A percentile compares a stretch with the other conserved stretches of the same genome.
phyloP scores from a whole-genome alignment of 2,113 vertebrate genomes.

The Tor tambroides region DNA sequence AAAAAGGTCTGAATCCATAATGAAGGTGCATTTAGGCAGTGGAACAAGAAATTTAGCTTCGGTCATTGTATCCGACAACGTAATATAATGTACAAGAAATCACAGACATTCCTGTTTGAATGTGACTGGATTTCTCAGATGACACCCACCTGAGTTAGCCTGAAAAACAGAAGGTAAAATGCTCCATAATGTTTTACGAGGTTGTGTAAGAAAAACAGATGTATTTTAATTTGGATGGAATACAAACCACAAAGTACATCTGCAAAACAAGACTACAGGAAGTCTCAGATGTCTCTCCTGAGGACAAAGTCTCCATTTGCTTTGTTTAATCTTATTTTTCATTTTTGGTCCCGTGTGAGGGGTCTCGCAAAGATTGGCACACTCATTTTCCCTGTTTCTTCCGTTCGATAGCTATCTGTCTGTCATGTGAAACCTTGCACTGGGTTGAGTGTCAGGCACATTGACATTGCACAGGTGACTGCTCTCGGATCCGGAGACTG shows the following conservation, averaged over 20 bases:
- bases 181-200: neutral
- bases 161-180: neutral
- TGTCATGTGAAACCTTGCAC: neutral
- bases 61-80: neutral
- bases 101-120: neutral
- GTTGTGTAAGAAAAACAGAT: neutral
- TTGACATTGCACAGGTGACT: slow-evolving; percentile 23
- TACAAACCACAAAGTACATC: neutral
- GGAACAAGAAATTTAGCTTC: neutral
- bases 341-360: neutral
- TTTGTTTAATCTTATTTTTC: neutral
- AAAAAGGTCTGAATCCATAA: neutral
- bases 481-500: slow-evolving; percentile 22
- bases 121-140: neutral
- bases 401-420: slow-evolving; percentile 11
- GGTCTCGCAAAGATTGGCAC: slow-evolving; percentile 11
- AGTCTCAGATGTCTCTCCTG: neutral
- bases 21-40: neutral
- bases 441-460: neutral
- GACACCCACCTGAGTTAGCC: neutral
- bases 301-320: neutral
- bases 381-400: neutral
- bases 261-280: neutral
- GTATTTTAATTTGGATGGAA: neutral
- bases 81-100: neutral